Conservation (phyloP, 2,113 vertebrate species). For the Tonatia bakeri region DNA sequence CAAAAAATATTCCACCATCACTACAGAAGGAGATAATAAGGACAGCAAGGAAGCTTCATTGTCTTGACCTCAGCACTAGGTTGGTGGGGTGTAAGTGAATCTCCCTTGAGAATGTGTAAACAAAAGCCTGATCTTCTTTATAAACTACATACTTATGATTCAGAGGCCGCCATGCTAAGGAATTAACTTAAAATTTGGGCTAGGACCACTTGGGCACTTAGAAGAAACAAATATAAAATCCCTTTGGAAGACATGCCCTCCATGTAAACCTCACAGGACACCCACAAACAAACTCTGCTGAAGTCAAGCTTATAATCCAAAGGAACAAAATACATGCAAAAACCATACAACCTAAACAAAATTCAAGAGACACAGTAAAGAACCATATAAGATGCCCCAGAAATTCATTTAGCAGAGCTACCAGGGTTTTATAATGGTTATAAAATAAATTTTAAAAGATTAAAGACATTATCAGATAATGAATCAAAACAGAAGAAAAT, state of each 20-base stretch:
- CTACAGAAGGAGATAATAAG: not conserved
- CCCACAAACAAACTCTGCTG: not conserved
- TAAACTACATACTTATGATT: not conserved
- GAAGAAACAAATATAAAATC: slow-evolving; percentile 5
- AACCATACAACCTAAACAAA: not conserved
- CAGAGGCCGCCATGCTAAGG: not conserved
- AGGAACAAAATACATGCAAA: not conserved
- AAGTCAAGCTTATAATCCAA: not conserved
- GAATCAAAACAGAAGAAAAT: not conserved
- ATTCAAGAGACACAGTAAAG: not conserved
- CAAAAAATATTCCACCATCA: not conserved
- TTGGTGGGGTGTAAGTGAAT: not conserved
- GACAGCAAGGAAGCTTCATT: not conserved
- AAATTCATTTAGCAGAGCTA: not conserved
- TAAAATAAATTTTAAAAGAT: not conserved
- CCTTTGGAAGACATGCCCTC: not conserved
- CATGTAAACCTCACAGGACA: not conserved
- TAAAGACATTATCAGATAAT: not conserved
- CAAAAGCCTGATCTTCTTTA: not conserved
- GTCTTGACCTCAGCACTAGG: not conserved
- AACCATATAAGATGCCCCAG: not conserved
- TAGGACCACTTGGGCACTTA: not conserved
- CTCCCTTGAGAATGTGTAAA: not conserved
- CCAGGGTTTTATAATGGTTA: not conserved
- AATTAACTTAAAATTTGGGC: not conserved